Evolutionary conservation across 2,113 vertebrate genomes (phyloP), one percentile per base, ranked within the genome.

Genomic region (Cathartes aura): DNA sequence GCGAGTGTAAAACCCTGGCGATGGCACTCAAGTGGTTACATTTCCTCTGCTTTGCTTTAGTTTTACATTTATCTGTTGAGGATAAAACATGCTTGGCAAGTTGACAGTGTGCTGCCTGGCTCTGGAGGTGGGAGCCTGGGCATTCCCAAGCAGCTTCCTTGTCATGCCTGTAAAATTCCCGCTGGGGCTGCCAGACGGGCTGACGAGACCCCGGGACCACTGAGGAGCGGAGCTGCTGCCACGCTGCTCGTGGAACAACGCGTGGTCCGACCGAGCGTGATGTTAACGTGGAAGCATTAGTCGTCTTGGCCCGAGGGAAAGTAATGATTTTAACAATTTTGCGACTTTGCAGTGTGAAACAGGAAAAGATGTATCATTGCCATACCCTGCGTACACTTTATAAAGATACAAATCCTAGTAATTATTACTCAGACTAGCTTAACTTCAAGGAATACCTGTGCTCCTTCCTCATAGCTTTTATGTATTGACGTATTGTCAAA

Each of bases 11-110:
- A 34, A 4, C 42, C 24, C 32, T 18, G 40, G 52, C 38, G 2
- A 2, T 3, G 27, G 45, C 34, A 2, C 63, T 16, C 7, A 1
- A 6, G 50, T 4, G 8, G 34, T 16, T 12, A 1, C 30, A 3
- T 9, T 11, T 34, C 26, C 52, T 30, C 64, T 1, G 34, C 17
- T 59, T 6, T 27, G 27, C 66, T 48, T 7, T 3, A 47, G 8
- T 12, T 30, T 74, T 20, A 0, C 14, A 0, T 30, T 12, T 19
- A 0, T 24, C 43, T 15, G 10, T 1, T 0, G 70, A 9, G 23
- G 10, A 42, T 8, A 0, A 5, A 58, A 20, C 5, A 6, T 0
- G 22, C 43, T 4, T 1, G 48, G 81, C 34, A 11, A 0, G 3
- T 23, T 4, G 75, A 12, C 17, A 29, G 13, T 5, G 75, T 2